Conservation (phyloP, 2,797 vertebrate species). For the Enteromius treurensis region DNA sequence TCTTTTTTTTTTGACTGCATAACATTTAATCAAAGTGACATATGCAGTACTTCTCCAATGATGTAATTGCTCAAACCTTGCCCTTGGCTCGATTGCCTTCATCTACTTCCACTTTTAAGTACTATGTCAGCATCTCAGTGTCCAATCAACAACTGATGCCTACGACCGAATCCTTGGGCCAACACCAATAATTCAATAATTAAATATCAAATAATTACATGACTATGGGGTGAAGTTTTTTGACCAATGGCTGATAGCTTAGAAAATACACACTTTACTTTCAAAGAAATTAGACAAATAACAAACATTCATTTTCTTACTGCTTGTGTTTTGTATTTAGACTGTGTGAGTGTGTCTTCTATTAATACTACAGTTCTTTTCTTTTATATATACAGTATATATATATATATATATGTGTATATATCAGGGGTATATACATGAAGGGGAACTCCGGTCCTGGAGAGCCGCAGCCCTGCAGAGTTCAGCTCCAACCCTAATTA, state of each 20-base stretch:
- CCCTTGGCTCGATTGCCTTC: neutral
- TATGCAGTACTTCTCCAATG: neutral
- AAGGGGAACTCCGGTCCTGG: too few relatives aligned
- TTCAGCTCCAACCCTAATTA: too few relatives aligned
- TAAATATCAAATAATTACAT: neutral
- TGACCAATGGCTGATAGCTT: neutral
- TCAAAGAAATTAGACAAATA: neutral
- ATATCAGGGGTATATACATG: too few relatives aligned
- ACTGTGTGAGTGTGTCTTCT: constrained; percentile 13
- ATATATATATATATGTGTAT: too few relatives aligned
- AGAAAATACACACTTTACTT: neutral
- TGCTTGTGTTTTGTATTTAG: neutral
- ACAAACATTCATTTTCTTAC: neutral
- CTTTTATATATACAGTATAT: neutral
- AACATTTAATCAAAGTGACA: neutral
- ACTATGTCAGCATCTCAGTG: neutral
- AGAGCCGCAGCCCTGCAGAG: too few relatives aligned
- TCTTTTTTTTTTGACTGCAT: neutral
- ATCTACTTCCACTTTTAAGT: neutral
- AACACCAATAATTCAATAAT: neutral
- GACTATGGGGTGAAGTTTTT: neutral
- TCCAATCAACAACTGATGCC: neutral
- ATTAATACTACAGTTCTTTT: neutral
- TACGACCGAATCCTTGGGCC: neutral
- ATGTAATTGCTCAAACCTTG: neutral